Percentiles rank a stretch among this genome's conserved stretches.
Evolutionary conservation across 2,797 vertebrate species (phyloP).

Genomic region (Anguilla marmorata): DNA sequence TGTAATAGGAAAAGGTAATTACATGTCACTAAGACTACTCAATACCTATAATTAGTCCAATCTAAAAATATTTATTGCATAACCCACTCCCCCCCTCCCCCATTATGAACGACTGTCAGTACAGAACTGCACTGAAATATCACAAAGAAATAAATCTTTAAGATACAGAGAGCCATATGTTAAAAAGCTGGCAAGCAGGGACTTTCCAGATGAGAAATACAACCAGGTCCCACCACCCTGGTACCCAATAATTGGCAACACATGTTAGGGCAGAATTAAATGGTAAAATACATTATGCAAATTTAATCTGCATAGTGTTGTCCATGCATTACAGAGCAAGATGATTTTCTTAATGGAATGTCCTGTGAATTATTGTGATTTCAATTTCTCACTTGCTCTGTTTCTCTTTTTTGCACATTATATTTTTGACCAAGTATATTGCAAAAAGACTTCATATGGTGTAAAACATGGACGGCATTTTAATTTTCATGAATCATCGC

Average conservation of each 20-base stretch:
- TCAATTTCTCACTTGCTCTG: slow-evolving; percentile 8
- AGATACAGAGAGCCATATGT: background rate
- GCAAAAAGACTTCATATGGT: background rate
- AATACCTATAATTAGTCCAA: background rate
- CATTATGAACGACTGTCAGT: background rate
- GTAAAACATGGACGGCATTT: background rate
- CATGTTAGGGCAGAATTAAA: slow-evolving; percentile 62
- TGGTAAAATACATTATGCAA: slow-evolving; percentile 68
- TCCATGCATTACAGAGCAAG: slow-evolving; percentile 65
- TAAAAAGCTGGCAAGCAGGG: background rate
- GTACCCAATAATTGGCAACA: slow-evolving; percentile 50
- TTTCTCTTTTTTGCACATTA: background rate
- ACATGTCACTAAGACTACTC: background rate
- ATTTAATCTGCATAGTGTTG: slow-evolving; percentile 62
- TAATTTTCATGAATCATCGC: background rate
- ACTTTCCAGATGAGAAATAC: background rate
- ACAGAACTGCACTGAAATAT: background rate
- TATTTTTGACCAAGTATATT: background rate
- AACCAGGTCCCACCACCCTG: slow-evolving; percentile 30
- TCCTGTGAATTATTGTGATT: slow-evolving; percentile 51
- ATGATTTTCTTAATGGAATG: slow-evolving; percentile 65
- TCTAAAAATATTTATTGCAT: background rate
- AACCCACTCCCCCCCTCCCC: background rate
- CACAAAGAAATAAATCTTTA: background rate
- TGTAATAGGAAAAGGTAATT: background rate